phyloP scores from a whole-genome alignment of 2,113 vertebrate genomes.

The Cryptomyrus ogoouensis region DNA sequence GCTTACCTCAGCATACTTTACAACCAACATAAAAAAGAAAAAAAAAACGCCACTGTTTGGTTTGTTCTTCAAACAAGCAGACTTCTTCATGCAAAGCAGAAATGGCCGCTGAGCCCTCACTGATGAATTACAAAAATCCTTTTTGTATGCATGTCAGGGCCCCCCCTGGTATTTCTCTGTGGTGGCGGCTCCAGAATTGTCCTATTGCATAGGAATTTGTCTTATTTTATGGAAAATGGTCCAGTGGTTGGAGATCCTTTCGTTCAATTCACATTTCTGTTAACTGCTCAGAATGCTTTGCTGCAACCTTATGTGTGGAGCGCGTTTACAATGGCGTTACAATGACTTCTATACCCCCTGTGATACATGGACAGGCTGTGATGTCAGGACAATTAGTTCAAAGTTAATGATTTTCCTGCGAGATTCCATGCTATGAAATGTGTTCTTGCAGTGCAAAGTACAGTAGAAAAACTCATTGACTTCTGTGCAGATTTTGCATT shows the following conservation, averaged over 20 bases:
- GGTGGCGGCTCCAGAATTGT: background rate
- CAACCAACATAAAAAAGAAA: conserved; percentile 35
- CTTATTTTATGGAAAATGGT: background rate
- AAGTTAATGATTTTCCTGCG: background rate
- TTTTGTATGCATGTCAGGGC: background rate
- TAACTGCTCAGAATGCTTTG: too few relatives aligned
- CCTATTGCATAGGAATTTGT: background rate
- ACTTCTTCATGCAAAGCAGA: conserved; percentile 38
- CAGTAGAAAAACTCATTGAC: background rate
- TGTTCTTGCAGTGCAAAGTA: background rate
- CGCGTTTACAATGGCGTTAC: too few relatives aligned
- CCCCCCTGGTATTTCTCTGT: background rate
- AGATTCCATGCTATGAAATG: background rate
- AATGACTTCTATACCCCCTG: background rate
- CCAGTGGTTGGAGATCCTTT: background rate
- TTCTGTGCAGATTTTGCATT: background rate
- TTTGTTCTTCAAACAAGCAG: conserved; percentile 42
- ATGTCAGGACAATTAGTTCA: background rate
- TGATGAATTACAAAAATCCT: conserved; percentile 1
- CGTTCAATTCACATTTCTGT: background rate
- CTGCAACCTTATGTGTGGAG: background rate
- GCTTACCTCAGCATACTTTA: conserved; percentile 39
- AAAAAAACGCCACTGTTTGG: conserved; percentile 45
- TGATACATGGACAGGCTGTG: background rate
- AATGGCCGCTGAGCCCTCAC: background rate